Evolutionary conservation across 2,797 vertebrate species (phyloP).

Genomic region (Scomberomorus guttatus): DNA sequence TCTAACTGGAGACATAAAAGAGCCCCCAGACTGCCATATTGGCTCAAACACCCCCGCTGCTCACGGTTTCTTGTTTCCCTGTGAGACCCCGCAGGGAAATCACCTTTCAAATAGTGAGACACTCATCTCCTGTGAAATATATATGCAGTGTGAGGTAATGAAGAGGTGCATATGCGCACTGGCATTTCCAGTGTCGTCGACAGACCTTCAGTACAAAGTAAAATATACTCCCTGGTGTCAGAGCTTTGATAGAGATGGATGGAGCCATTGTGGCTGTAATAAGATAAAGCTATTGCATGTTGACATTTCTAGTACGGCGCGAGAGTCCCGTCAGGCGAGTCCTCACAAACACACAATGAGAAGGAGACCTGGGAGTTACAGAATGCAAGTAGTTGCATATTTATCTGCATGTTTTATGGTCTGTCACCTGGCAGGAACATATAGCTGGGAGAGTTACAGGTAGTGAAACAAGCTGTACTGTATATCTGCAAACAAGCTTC

Average conservation of each 20-base stretch:
- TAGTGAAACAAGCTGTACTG: no score
- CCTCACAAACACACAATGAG: conserved; percentile 29
- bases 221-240: conserved; percentile 20
- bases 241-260: conserved; percentile 71
- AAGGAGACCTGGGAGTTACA: conserved; percentile 15
- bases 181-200: conserved; percentile 65
- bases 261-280: conserved; percentile 54
- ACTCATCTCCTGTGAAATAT: conserved; percentile 65
- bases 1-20: conserved; percentile 76
- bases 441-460: neutral
- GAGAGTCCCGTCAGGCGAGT: neutral
- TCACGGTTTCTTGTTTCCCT: conserved; percentile 31
- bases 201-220: conserved; percentile 75
- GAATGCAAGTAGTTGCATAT: conserved; percentile 8
- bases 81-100: conserved; percentile 73
- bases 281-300: conserved; percentile 62
- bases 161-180: conserved; percentile 70
- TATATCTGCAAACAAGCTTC: neutral
- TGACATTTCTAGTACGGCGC: conserved; percentile 67
- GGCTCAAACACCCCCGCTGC: conserved; percentile 45
- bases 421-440: neutral
- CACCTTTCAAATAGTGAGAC: conserved; percentile 67
- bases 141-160: conserved; percentile 64
- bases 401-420: conserved; percentile 18
- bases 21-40: conserved; percentile 57